Base-by-base conservation (phyloP, 2,113 vertebrate species). In the Rafetus swinhoei region DNA sequence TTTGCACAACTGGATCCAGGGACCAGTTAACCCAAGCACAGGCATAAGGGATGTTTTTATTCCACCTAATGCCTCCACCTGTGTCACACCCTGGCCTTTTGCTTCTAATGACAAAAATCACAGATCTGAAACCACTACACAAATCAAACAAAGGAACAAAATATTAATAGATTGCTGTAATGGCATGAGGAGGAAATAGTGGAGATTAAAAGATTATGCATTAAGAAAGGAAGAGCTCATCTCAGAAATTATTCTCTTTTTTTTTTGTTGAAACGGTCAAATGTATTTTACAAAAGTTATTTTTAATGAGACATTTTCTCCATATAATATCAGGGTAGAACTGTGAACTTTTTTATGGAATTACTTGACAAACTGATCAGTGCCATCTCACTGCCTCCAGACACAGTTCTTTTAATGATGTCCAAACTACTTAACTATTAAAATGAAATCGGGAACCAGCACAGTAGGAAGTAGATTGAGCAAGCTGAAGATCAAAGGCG, bases 351-450 rank as follows among this genome's bases (percentile, higher is more conserved):
- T 96, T 93, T 96, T 96, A 94, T 92, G 84, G 92, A 95, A 93
- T 97, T 87, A 96, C 88, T 97, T 96, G 88, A 96, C 90, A 97
- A 97, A 95, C 89, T 95, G 90, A 96, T 96, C 91, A 97, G 92
- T 94, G 96, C 92, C 96, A 96, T 96, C 96, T 97, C 94, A 97
- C 62, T 96, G 95, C 96, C 95, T 95, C 95, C 95, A 95, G 92
- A 95, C 96, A 97, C 89, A 89, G 92, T 94, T 97, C 97, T 95
- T 97, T 97, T 96, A 97, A 97, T 97, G 93, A 97, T 97, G 97
- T 97, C 93, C 93, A 97, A 97, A 96, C 95, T 97, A 96, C 93
- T 97, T 97, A 96, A 96, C 94, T 96, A 93, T 97, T 97, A 97
- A 97, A 97, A 97, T 96, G 92, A 97, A 97, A 97, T 93, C 91